These are phyloP conservation scores for Seriola dumerili DNA, from an alignment of 2,113 vertebrate species.

Conservation along the genomic window DNA sequence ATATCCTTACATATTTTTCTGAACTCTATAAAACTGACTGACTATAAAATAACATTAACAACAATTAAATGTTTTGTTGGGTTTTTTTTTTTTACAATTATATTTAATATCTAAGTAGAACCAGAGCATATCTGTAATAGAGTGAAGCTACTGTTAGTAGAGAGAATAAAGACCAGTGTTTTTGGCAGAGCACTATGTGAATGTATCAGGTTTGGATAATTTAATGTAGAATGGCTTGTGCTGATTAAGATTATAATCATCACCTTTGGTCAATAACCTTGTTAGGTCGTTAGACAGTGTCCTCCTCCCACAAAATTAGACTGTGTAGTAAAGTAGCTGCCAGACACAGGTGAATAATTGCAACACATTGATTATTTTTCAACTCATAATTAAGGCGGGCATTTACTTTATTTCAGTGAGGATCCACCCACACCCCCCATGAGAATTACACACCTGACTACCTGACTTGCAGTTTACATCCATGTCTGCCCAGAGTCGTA, in stretches of 20 bases:
- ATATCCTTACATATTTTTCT: too few relatives aligned
- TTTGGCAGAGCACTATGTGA: too few relatives aligned
- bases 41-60: too few relatives aligned
- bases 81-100: not conserved
- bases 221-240: not conserved
- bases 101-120: not conserved
- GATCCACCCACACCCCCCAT: not conserved
- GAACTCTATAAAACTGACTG: too few relatives aligned
- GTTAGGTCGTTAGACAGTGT: not conserved
- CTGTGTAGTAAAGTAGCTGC: not conserved
- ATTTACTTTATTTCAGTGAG: conserved; percentile 4
- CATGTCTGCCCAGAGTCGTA: too few relatives aligned
- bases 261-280: not conserved
- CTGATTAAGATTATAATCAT: not conserved
- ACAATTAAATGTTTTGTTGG: too few relatives aligned
- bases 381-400: not conserved
- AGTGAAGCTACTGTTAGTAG: not conserved
- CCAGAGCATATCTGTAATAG: not conserved
- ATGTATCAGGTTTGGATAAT: not conserved
- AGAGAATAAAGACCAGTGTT: too few relatives aligned
- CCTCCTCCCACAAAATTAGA: not conserved
- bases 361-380: conserved; percentile 8
- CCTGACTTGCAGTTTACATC: too few relatives aligned
- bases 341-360: not conserved
- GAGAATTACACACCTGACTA: not conserved